These are phyloP conservation scores for Pogonomyrmex californicus DNA, from an alignment of 1,140 invertebrate species.

Conservation along the genomic window DNA sequence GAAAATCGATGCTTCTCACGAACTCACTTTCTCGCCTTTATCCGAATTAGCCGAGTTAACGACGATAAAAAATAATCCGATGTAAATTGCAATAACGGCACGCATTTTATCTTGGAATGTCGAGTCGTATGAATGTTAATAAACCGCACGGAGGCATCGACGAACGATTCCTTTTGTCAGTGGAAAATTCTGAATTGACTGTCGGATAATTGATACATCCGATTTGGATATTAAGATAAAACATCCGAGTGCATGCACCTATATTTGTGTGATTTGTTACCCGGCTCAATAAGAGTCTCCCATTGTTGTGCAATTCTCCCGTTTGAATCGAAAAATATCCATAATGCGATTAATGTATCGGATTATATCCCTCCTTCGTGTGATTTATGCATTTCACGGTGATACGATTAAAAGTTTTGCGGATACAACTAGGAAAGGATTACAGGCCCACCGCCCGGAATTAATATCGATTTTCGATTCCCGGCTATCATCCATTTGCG, in stretches of 20 bases:
- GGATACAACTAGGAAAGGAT: constrained; percentile 17
- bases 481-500: constrained; percentile 26
- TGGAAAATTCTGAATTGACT: neutral
- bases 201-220: neutral
- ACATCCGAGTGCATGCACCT: neutral
- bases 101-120: neutral
- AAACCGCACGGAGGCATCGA: neutral
- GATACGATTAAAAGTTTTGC: constrained; percentile 43
- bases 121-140: neutral
- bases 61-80: neutral
- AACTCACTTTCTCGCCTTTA: neutral
- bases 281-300: neutral
- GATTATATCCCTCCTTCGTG: neutral
- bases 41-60: neutral
- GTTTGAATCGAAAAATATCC: constrained; percentile 6
- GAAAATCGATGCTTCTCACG: constrained; percentile 26
- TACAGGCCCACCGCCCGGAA: constrained; percentile 22
- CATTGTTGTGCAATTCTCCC: constrained; percentile 17
- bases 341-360: constrained; percentile 43
- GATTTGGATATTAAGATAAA: neutral
- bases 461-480: constrained; percentile 52
- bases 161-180: neutral
- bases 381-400: constrained; percentile 16
- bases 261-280: constrained; percentile 9
- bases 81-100: neutral